phyloP scores from a whole-genome alignment of 2,113 vertebrate species.

The Pao palembangensis region DNA sequence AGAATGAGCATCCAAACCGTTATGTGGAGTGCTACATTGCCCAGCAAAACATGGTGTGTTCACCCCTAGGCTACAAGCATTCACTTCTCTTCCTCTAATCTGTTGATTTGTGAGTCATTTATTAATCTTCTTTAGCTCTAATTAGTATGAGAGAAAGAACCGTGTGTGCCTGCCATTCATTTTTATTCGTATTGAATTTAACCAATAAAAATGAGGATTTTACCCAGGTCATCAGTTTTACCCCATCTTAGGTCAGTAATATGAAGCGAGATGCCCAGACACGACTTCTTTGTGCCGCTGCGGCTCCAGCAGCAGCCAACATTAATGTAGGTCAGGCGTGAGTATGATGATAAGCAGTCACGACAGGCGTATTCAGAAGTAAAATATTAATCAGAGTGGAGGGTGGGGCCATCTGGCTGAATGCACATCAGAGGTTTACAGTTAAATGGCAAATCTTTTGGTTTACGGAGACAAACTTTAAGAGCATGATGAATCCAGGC shows the following conservation, averaged over 20 bases:
- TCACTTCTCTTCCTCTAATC: not conserved
- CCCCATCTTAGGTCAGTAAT: slow-evolving; percentile 13
- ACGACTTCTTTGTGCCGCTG: slow-evolving; percentile 14
- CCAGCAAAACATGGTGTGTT: slow-evolving; percentile 92
- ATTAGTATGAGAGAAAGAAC: too few species aligned
- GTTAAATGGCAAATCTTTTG: slow-evolving; percentile 6
- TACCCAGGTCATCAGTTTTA: not conserved
- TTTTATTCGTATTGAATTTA: too few species aligned
- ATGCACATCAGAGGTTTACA: slow-evolving; percentile 37
- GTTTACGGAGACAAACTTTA: not conserved
- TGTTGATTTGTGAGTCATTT: too few species aligned
- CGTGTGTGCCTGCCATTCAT: too few species aligned
- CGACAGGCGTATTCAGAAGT: slow-evolving; percentile 65
- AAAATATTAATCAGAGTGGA: slow-evolving; percentile 67
- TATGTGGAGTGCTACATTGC: slow-evolving; percentile 94
- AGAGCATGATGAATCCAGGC: slow-evolving; percentile 11
- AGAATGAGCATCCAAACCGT: slow-evolving; percentile 88
- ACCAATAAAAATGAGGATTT: not conserved
- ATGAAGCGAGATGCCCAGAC: slow-evolving; percentile 8
- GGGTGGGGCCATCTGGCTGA: slow-evolving; percentile 58
- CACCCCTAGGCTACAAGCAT: not conserved
- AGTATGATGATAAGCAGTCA: slow-evolving; percentile 49
- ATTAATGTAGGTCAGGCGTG: slow-evolving; percentile 63
- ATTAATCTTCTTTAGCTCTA: too few species aligned
- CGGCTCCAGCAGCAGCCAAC: slow-evolving; percentile 24